A percentile compares a stretch with the other conserved stretches of the same genome.
phyloP scores from a whole-genome alignment of 2,113 vertebrate species.

The Dunckerocampus dactyliophorus region DNA sequence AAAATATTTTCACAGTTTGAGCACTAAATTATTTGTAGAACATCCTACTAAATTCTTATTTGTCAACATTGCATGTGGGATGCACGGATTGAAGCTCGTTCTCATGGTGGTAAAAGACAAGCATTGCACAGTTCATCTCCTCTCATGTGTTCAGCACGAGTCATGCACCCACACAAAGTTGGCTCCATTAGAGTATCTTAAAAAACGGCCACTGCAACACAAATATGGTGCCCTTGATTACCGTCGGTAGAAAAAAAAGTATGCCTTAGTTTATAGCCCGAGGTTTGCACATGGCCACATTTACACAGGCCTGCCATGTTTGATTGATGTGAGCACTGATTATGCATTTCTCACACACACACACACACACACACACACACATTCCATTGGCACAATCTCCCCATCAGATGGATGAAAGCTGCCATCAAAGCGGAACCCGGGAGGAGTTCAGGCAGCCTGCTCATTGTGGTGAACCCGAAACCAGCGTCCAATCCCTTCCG shows the following conservation, averaged over 20 bases:
- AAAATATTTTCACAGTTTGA: no score
- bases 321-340: constrained; percentile 54
- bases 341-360: constrained; percentile 42
- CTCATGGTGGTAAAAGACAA: not conserved
- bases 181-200: constrained; percentile 28
- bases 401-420: constrained; percentile 69
- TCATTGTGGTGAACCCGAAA: constrained; percentile 61
- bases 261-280: constrained; percentile 58
- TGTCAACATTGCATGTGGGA: no score
- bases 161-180: constrained; percentile 9
- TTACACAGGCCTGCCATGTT: constrained; percentile 19
- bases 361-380: constrained; percentile 24
- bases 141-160: not conserved
- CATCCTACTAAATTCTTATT: no score
- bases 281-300: constrained; percentile 49
- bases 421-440: constrained; percentile 67
- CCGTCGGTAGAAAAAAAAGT: constrained; percentile 50
- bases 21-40: no score
- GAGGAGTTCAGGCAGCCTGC: constrained; percentile 65
- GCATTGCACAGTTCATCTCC: not conserved
- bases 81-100: not conserved
- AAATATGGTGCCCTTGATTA: constrained; percentile 29
- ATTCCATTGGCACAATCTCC: constrained; percentile 55
- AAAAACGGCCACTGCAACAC: constrained; percentile 25
- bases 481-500: constrained; percentile 65